Evolutionary conservation across 2,888 invertebrate species (phyloP).

Genomic region (Smittia sp.): DNA sequence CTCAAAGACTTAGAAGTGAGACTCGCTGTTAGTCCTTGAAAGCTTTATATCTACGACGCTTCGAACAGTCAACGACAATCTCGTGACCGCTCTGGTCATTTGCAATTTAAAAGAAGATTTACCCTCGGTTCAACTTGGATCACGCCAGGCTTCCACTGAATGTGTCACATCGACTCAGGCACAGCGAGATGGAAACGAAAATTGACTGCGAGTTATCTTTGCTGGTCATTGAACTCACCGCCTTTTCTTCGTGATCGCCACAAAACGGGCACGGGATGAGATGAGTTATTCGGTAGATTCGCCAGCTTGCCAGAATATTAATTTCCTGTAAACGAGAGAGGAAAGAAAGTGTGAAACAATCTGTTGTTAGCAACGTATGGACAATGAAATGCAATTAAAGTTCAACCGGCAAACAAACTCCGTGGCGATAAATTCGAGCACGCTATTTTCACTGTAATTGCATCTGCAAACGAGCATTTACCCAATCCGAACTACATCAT

Average conservation of each 20-base stretch:
- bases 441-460: conserved; percentile 1
- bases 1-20: no score
- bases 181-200: not conserved
- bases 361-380: conserved; percentile 4
- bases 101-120: no score
- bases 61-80: no score
- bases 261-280: conserved; percentile 62
- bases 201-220: not conserved
- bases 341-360: not conserved
- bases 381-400: not conserved
- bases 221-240: conserved; percentile 57
- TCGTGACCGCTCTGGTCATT: no score
- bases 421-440: not conserved
- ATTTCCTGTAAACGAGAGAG: conserved; percentile 13
- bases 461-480: not conserved
- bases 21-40: no score
- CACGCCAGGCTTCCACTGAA: not conserved
- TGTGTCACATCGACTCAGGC: not conserved
- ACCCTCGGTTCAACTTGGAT: no score
- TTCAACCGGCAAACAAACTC: not conserved
- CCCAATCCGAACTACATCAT: not conserved
- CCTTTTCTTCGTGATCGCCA: conserved; percentile 80
- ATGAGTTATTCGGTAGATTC: conserved; percentile 31
- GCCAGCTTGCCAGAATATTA: conserved; percentile 29
- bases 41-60: no score